Base-by-base conservation (phyloP, 53 echinoderm and acorn worm species). In the Arbacia lixula region DNA sequence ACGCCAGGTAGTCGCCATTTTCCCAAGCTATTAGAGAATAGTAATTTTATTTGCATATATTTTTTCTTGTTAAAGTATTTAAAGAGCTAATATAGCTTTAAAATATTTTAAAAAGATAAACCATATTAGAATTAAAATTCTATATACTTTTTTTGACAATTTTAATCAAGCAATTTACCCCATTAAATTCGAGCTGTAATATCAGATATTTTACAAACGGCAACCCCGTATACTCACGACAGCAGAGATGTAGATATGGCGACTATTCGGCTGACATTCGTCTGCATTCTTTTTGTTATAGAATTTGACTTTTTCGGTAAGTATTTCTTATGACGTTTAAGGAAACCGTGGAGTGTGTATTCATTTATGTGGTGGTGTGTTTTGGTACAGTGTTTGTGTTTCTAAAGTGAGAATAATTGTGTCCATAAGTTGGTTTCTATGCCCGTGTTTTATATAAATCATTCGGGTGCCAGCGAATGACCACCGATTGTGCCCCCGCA, bases 201-300 rank as follows among this genome's bases (percentile, higher is more conserved):
- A 42, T 42, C 40, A 24, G 77, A 77, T 77, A 56, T 4, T 19
- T 77, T 25, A 3, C 24, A 36, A 3, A n/a, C n/a, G n/a, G n/a
- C n/a, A n/a, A n/a, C n/a, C n/a, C n/a, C 58, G 3, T 14, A 39
- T 77, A 2, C 46, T 57, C 11, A 77, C 60, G 77, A 56, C 68
- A 85, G 60, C 78, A 68, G 78, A 52, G 78, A 85, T 85, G 89
- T 31, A 66, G 85, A 67, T 35, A 89, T 89, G 89, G 89, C 89
- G 89, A 89, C 89, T 60, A 85, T 76, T 68, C 76, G 89, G 69
- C 89, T 85, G 85, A 69, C 77, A 26, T 78, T 39, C 68, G 69
- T 89, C 76, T 71, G 77, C 19, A 34, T 84, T 36, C 22, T 89
- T 79, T 85, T 85, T 67, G 71, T 85, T 37, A 50, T 89, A 55